Conservation (phyloP, 1,140 invertebrate genomes). For the Drosophila lacteicornis region DNA sequence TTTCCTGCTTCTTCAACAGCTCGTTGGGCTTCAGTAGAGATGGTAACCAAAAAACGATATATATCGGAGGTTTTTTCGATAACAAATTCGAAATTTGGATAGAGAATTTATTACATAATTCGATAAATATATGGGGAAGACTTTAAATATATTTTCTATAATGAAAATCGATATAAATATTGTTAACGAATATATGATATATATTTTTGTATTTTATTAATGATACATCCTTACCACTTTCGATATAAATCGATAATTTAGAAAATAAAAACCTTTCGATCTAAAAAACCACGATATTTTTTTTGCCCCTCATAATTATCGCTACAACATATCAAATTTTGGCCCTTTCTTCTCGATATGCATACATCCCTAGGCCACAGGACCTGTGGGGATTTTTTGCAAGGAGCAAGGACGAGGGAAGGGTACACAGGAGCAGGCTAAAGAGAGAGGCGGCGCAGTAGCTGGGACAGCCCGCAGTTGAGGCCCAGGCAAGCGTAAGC, state of each 20-base stretch:
- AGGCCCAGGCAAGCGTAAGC: constrained; percentile 68
- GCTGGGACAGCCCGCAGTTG: constrained; percentile 38
- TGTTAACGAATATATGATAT: too few species aligned
- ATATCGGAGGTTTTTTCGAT: neutral
- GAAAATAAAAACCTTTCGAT: too few species aligned
- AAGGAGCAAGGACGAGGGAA: neutral
- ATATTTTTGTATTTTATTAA: too few species aligned
- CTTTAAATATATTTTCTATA: too few species aligned
- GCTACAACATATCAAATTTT: neutral
- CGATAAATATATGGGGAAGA: too few species aligned
- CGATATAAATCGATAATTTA: too few species aligned
- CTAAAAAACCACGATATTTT: too few species aligned
- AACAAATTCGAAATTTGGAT: too few species aligned
- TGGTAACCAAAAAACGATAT: neutral
- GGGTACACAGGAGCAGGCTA: neutral
- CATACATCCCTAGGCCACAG: neutral
- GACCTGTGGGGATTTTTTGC: neutral
- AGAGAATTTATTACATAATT: too few species aligned
- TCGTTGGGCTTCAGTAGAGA: neutral
- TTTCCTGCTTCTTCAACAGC: constrained; percentile 6
- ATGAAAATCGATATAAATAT: too few species aligned
- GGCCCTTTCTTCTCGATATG: neutral
- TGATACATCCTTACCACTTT: too few species aligned
- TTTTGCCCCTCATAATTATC: neutral
- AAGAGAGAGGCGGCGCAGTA: neutral